Conservation (phyloP, 2,113 vertebrate genomes). For the Tychaedon coryphoeus region DNA sequence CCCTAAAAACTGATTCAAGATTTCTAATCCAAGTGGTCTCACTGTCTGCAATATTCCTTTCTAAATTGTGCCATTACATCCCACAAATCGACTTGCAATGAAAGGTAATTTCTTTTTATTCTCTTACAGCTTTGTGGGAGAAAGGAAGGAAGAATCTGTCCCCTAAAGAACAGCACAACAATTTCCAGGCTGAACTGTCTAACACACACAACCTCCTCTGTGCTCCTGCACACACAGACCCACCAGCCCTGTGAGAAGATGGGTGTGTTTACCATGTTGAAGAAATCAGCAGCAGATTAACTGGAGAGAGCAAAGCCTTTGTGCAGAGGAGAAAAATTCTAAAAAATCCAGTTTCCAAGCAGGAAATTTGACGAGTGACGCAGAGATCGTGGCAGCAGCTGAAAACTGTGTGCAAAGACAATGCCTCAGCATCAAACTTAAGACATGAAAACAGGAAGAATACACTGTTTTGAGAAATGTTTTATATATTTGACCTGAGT, state of each 20-base stretch:
- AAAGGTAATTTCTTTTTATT: conserved; percentile 56
- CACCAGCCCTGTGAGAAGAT: not conserved
- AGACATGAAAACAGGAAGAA: not conserved
- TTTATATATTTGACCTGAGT: not conserved
- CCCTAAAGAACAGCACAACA: not conserved
- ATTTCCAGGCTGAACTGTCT: not conserved
- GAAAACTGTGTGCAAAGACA: not conserved
- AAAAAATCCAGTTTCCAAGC: not conserved
- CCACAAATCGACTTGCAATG: conserved; percentile 61
- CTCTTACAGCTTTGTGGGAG: not conserved
- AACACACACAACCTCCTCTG: not conserved
- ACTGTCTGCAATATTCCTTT: conserved; percentile 40
- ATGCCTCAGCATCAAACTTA: not conserved
- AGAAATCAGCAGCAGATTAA: not conserved
- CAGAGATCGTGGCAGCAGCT: not conserved
- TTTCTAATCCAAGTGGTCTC: conserved; percentile 34
- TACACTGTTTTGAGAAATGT: not conserved
- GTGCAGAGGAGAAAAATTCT: not conserved
- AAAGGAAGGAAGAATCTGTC: not conserved
- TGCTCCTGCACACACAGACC: not conserved
- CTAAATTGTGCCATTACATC: conserved; percentile 38
- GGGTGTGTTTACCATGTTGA: not conserved
- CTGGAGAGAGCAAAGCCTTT: not conserved
- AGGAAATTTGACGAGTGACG: not conserved
- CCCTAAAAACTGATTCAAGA: conserved; percentile 18